Conservation (phyloP, 1,140 invertebrate species). For the Leptopilina boulardi region DNA sequence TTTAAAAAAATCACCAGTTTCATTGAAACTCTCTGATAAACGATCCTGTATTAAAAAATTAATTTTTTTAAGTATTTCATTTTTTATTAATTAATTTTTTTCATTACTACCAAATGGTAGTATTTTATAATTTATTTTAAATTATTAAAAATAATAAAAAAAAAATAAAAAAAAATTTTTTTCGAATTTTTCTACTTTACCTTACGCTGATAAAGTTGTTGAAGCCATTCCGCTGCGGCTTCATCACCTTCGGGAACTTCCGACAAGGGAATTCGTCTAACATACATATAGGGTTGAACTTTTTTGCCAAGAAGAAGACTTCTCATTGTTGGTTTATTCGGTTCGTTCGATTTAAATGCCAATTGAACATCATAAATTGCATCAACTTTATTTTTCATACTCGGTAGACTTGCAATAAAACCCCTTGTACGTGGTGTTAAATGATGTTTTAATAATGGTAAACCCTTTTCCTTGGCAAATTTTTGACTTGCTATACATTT, state of each 20-base stretch:
- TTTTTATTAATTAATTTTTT: no score
- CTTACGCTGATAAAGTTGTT: constrained; percentile 88
- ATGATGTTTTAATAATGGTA: constrained; percentile 92
- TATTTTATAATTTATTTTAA: no score
- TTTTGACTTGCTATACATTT: constrained; percentile 93
- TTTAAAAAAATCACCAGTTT: constrained; percentile 89
- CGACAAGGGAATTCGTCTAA: constrained; percentile 88
- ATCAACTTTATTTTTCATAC: constrained; percentile 84
- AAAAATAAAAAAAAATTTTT: constrained; percentile 11
- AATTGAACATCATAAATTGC: constrained; percentile 92
- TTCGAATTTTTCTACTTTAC: constrained; percentile 71
- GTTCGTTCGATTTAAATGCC: constrained; percentile 83
- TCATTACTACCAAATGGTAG: no score
- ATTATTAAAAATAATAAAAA: no score
- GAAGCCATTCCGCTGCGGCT: constrained; percentile 87
- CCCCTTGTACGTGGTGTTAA: constrained; percentile 95
- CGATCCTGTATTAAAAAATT: constrained; percentile 79
- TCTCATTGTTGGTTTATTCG: constrained; percentile 85
- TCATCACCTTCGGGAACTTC: constrained; percentile 88
- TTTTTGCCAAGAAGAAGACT: constrained; percentile 88
- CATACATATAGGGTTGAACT: constrained; percentile 86
- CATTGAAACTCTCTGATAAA: constrained; percentile 87
- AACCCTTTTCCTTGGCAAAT: constrained; percentile 90
- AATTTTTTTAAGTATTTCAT: constrained; percentile 32
- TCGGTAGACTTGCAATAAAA: constrained; percentile 86